Evolutionary conservation across 2,113 vertebrate species (phyloP), one percentile per base, ranked within the genome.

Genomic region (Indri indri): DNA sequence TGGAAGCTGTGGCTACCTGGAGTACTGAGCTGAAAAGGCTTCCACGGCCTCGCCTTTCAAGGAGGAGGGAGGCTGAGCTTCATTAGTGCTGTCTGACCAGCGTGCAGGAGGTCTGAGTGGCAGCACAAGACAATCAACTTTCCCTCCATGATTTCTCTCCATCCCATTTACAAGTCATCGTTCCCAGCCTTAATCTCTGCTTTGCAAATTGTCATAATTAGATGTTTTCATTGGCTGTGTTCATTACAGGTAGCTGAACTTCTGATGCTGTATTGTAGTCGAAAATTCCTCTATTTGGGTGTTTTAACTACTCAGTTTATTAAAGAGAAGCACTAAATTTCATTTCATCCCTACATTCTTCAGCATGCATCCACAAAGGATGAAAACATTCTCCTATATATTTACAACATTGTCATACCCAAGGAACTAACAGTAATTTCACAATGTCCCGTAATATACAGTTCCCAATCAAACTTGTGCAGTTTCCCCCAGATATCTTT

Each of bases 331-430:
- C 2, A 17, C 6, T 74, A 54, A 34, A 42, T 61, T 73, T 73
- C 40, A 83, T 47, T 83, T 83, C 14, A 83, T 32, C 37, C 47
- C 57, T 57, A 71, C 50, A 42, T 74, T 83, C 52, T 90, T 91
- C 22, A 82, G 37, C 6, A 25, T 65, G 12, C 7, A n/a, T 12
- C 40, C 88, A 40, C 42, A 80, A 47, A 85, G 4, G 85, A 92
- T 50, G 83, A 66, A 82, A 63, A 37, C 12, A 71, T 52, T 76
- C 45, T 45, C 40, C 61, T 63, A 34, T n/a, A 66, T 12, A 37
- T 37, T 45, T 10, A n/a, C 11, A 45, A 23, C 42, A 59, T 27
- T 18, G 50, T 73, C 45, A 40, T 42, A 16, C 57, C 47, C 47
- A 23, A 37, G 66, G 45, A 68, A 61, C 34, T 20, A n/a, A 77